phyloP scores from a whole-genome alignment of 2,888 invertebrate species.

The Strigamia crassipes region DNA sequence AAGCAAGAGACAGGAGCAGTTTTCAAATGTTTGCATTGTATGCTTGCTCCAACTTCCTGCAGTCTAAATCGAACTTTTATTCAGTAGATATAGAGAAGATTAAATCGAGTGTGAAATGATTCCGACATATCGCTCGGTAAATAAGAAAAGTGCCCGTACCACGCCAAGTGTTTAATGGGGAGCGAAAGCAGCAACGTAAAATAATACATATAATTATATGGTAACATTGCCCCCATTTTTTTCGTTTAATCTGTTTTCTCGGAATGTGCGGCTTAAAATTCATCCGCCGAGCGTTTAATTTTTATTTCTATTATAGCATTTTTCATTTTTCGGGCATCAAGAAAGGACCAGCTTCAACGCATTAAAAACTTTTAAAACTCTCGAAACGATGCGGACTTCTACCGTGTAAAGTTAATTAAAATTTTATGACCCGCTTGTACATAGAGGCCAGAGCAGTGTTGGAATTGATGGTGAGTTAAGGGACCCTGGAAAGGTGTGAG shows the following conservation, averaged over 20 bases:
- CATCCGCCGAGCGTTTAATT: background rate
- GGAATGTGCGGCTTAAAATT: constrained; percentile 7
- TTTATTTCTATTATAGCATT: background rate
- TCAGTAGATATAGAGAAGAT: background rate
- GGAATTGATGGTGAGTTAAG: constrained; percentile 32
- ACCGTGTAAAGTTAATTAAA: constrained; percentile 24
- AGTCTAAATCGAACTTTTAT: background rate
- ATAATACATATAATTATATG: constrained; percentile 13
- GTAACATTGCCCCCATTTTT: background rate
- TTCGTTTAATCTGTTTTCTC: constrained; percentile 6
- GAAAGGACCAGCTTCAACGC: background rate
- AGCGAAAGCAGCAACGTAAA: background rate
- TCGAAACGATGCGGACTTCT: constrained; percentile 20
- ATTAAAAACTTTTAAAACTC: constrained; percentile 36
- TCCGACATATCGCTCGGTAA: background rate
- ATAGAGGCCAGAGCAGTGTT: constrained; percentile 12
- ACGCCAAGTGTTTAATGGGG: constrained; percentile 12
- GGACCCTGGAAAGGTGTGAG: constrained; percentile 3
- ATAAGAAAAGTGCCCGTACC: background rate
- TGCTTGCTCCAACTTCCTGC: background rate
- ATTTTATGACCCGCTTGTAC: constrained; percentile 24
- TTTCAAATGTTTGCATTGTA: constrained; percentile 27
- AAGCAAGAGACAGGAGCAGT: background rate
- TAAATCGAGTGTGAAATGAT: background rate
- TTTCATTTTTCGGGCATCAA: background rate